Conservation (phyloP, 2,888 invertebrate genomes). For the Pocota personata region DNA sequence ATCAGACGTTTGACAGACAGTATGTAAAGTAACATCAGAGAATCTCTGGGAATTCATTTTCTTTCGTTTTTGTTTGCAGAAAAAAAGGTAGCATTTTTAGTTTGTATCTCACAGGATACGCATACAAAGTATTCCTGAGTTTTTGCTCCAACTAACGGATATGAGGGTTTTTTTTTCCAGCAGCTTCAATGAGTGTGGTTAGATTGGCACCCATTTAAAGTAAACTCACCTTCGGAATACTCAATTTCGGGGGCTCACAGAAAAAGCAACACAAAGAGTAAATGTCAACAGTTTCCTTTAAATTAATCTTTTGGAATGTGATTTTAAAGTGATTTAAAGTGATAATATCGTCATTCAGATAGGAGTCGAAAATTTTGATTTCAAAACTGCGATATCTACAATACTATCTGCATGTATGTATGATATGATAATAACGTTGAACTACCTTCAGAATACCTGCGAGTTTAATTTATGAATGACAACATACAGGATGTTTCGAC, state of each 20-base stretch:
- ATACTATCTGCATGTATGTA: no score
- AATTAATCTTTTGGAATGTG: not conserved
- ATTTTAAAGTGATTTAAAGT: not conserved
- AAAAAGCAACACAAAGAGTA: not conserved
- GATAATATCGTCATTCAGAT: not conserved
- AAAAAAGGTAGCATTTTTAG: not conserved
- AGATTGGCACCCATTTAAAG: not conserved
- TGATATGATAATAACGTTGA: no score
- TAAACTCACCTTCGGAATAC: not conserved
- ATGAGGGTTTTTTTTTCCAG: not conserved
- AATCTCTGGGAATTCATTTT: not conserved
- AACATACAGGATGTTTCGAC: no score
- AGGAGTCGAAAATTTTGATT: no score
- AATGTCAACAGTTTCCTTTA: not conserved
- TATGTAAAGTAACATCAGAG: not conserved
- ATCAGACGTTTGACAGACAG: constrained; percentile 5
- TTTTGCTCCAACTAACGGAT: not conserved
- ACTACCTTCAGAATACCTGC: no score
- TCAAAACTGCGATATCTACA: no score
- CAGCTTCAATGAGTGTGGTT: not conserved
- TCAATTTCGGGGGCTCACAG: not conserved
- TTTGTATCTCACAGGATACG: not conserved
- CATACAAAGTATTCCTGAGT: not conserved
- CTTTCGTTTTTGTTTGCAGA: not conserved
- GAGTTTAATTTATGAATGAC: no score